Base-by-base conservation (phyloP, 2,888 invertebrate species). In the Pachydiplax longipennis region DNA sequence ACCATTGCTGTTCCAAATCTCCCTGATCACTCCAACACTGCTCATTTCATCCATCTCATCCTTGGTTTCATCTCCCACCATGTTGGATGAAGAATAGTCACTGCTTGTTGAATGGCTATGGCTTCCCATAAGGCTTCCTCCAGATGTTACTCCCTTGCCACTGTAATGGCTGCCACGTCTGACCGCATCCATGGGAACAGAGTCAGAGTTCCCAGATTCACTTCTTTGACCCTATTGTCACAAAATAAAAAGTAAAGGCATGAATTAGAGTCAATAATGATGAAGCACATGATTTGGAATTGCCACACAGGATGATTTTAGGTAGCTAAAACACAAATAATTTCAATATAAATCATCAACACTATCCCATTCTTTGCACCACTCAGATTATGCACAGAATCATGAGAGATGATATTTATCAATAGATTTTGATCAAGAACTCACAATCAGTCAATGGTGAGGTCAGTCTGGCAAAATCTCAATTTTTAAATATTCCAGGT, bases 201-300 rank as follows among this genome's bases (percentile, higher is more conserved):
- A 94, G 92, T 96, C 96, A 0, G 95, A 96, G 61, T 87, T 87
- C 40, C 95, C 95, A 31, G 96, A 95, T 92, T 96, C 96, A 92
- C 94, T 95, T 91, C 95, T 95, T 90, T 95, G 94, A 90, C 94
- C 94, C 94, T 95, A 92, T 44, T 92, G 90, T 25, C 91, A 91
- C 91, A 81, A 80, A 91, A 91, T 91, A 53, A 1, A 53, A 53
- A 53, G 15, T 18, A 53, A 15, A 53, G 2, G 18, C 18, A 53
- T 1, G 1, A 53, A 10, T 44, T 44, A 10, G 6, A 44, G 10
- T 44, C 0, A 44, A 6, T 44, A 44, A 44, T 10, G 8, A 44
- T 44, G 44, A 10, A 44, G 6, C 44, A 44, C 44, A 8, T 44
- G 8, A 44, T 44, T 44, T 44, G 10, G 44, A 44, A 44, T 8